Conservation (phyloP, 2,113 vertebrate species). For the Psilopsiagon aymara region DNA sequence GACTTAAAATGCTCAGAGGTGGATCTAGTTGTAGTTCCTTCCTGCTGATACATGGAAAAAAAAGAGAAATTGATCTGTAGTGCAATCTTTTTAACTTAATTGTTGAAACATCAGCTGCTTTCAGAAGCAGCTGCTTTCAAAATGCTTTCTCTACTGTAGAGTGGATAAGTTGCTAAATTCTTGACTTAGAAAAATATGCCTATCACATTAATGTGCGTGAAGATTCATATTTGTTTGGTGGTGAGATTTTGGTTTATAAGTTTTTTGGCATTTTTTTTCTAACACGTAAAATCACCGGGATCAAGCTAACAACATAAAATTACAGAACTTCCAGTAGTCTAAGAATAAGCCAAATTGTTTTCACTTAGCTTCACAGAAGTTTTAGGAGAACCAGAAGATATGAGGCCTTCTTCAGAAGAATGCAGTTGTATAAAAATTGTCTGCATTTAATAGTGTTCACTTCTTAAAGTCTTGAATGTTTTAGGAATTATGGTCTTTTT, state of each 20-base stretch:
- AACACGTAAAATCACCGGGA: neutral
- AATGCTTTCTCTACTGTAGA: neutral
- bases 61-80: neutral
- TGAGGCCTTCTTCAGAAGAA: neutral
- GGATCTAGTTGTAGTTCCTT: neutral
- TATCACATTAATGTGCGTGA: neutral
- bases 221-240: rapidly evolving
- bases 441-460: neutral
- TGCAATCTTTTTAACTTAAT: neutral
- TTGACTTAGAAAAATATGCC: neutral
- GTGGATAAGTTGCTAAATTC: neutral
- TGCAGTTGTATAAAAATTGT: neutral
- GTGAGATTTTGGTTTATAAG: neutral
- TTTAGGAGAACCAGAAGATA: neutral
- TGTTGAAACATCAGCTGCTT: neutral
- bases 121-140: neutral
- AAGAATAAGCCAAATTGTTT: neutral
- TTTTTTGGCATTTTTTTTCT: neutral
- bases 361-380: neutral
- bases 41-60: neutral
- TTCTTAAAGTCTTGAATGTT: neutral
- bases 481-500: neutral
- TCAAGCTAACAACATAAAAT: neutral
- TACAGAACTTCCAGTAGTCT: neutral
- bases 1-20: neutral